Evolutionary conservation across 1,140 invertebrate species (phyloP), one percentile per base, ranked within the genome.

Genomic region (Drosophila chauvacae): DNA sequence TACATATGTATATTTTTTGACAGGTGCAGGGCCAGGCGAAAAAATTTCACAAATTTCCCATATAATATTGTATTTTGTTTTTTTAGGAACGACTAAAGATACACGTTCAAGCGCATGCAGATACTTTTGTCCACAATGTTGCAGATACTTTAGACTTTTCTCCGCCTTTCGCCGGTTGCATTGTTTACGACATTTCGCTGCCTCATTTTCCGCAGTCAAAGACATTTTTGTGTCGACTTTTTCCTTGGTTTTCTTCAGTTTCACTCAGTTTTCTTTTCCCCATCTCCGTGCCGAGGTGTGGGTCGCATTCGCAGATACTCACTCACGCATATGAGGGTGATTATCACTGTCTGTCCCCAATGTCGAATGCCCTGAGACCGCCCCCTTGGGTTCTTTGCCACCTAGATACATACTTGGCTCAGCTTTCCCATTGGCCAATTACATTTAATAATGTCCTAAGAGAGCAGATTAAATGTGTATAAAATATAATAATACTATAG

Each of bases 181-280:
- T 88, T 88, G 85, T 88, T 88, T 88, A 90, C 83, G 84, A 81
- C 77, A 88, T 77, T 84, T 88, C 68, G 73, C 80, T 78, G 85
- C 77, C 72, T 90, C 79, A 87, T 87, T 88, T 88, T 88, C 84
- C 84, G 85, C 77, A 84, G 80, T 80, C 84, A 65, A 68, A 88
- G 80, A 90, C 85, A 88, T 84, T 88, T 88, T 88, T 90, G 77
- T 79, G 76, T 88, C 58, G 69, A 77, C 80, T 84, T 84, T 88
- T 88, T 71, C 79, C 77, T 55, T 51, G 77, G 85, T 88, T 88
- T 90, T 71, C 83, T 65, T 58, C 44, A 80, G 80, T 88, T 88
- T 88, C 84, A 88, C 84, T 88, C 60, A 55, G 81, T 88, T 88
- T 88, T 90, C 81, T 81, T 59, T 82, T 70, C 53, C 41, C 47